These are phyloP conservation scores for Amphiduros pacificus DNA, from an alignment of 2,888 invertebrate genomes.

Conservation along the genomic window DNA sequence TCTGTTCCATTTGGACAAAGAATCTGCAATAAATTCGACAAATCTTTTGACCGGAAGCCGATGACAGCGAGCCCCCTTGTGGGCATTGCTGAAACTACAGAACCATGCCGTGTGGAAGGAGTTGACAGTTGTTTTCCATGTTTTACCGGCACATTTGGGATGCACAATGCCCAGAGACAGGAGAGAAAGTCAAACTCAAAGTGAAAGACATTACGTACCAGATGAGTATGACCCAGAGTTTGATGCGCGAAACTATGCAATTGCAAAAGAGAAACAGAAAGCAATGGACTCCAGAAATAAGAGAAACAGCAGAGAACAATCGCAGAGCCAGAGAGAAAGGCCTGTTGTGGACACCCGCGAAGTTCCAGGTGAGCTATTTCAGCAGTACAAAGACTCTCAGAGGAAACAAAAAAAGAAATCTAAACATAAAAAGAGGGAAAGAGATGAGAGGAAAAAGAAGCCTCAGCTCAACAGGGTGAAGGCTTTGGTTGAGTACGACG, in stretches of 20 bases:
- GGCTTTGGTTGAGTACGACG: conserved; percentile 21
- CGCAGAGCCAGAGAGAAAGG: not conserved
- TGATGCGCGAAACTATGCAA: conserved; percentile 17
- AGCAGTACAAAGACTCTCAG: not conserved
- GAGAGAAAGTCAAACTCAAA: too few species aligned
- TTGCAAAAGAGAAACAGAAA: not conserved
- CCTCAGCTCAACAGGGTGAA: too few species aligned
- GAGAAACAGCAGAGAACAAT: too few species aligned
- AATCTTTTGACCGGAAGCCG: not conserved
- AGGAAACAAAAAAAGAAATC: conserved; percentile 6
- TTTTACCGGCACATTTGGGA: too few species aligned
- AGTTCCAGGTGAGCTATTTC: not conserved
- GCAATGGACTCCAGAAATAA: not conserved
- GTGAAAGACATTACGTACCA: too few species aligned
- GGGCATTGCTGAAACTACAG: too few species aligned
- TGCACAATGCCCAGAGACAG: too few species aligned
- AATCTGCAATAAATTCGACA: too few species aligned
- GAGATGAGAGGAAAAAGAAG: conserved; percentile 13
- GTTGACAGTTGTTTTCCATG: too few species aligned
- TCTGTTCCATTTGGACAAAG: too few species aligned
- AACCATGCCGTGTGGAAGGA: too few species aligned
- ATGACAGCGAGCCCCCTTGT: too few species aligned
- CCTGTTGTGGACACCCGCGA: not conserved
- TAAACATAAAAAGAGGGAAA: conserved; percentile 16
- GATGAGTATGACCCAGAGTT: conserved; percentile 15